These are phyloP conservation scores for Aethes cnicana DNA, from an alignment of 2,888 invertebrate genomes.

Conservation along the genomic window DNA sequence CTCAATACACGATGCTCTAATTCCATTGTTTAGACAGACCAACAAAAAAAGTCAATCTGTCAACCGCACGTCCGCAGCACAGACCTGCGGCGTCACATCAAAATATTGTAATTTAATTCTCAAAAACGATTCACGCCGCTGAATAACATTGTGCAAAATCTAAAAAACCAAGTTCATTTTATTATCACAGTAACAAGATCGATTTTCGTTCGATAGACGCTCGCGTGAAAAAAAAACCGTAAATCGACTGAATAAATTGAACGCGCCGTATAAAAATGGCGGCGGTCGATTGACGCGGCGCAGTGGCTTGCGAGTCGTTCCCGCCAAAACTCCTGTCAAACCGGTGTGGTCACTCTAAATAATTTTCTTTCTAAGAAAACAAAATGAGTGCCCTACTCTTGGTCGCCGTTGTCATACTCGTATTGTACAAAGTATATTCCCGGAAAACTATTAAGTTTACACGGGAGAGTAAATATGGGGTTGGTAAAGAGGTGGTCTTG, in stretches of 20 bases:
- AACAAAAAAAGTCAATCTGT: constrained; percentile 8
- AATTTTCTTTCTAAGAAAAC: constrained; percentile 54
- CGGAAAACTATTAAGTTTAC: constrained; percentile 48
- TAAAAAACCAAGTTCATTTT: not conserved
- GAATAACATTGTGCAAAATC: not conserved
- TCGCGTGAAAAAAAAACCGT: constrained; percentile 16
- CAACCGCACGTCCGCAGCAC: constrained; percentile 2
- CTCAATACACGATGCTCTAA: constrained; percentile 9
- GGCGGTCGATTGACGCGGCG: constrained; percentile 39
- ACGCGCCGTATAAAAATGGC: constrained; percentile 44
- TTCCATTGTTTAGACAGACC: constrained; percentile 2
- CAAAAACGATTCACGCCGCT: constrained; percentile 6
- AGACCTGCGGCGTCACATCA: constrained; percentile 6
- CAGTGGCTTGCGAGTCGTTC: constrained; percentile 49
- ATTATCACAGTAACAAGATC: not conserved
- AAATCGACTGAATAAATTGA: constrained; percentile 15
- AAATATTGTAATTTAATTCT: constrained; percentile 21
- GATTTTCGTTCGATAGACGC: not conserved
- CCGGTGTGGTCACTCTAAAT: constrained; percentile 61
- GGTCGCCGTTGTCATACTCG: constrained; percentile 48
- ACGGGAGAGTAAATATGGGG: constrained; percentile 51
- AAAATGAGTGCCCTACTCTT: constrained; percentile 73
- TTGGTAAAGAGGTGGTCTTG: constrained; percentile 43
- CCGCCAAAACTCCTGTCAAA: constrained; percentile 58
- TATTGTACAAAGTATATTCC: constrained; percentile 59